Percentiles rank a stretch among this genome's conserved stretches.
Conservation (phyloP, 2,113 vertebrate genomes). For the Irena cyanogastra region DNA sequence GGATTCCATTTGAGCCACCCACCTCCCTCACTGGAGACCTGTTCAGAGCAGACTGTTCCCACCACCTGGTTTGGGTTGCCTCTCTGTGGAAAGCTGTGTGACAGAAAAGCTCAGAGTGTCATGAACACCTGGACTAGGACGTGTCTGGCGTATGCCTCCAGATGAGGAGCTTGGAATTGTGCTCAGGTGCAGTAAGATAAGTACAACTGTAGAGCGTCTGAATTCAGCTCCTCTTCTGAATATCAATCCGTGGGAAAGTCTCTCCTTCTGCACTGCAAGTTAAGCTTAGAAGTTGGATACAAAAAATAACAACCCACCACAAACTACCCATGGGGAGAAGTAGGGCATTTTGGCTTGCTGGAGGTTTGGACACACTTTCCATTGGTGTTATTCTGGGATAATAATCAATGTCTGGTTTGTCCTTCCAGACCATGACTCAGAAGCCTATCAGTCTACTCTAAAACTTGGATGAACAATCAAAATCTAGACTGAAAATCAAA, state of each 20-base stretch:
- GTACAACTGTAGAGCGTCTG: background rate
- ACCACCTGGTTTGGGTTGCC: background rate
- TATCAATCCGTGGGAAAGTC: background rate
- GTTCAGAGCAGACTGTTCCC: fast-evolving
- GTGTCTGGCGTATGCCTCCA: background rate
- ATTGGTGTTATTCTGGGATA: background rate
- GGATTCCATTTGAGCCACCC: background rate
- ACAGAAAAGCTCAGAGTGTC: background rate
- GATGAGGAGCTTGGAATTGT: background rate
- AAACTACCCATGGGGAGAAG: background rate
- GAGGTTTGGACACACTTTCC: background rate
- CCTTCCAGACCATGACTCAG: background rate
- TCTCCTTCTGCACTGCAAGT: background rate
- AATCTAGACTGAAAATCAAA: background rate
- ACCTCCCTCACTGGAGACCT: background rate
- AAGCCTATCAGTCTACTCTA: background rate
- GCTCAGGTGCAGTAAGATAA: background rate
- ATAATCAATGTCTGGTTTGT: background rate
- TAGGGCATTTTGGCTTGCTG: background rate
- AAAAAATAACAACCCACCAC: background rate
- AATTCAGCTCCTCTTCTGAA: background rate
- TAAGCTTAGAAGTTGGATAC: background rate
- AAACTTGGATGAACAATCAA: background rate
- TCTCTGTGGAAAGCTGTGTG: background rate
- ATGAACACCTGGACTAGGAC: background rate